Evolutionary conservation across 2,888 invertebrate species (phyloP).

Genomic region (Drosophila austrosaltans): DNA sequence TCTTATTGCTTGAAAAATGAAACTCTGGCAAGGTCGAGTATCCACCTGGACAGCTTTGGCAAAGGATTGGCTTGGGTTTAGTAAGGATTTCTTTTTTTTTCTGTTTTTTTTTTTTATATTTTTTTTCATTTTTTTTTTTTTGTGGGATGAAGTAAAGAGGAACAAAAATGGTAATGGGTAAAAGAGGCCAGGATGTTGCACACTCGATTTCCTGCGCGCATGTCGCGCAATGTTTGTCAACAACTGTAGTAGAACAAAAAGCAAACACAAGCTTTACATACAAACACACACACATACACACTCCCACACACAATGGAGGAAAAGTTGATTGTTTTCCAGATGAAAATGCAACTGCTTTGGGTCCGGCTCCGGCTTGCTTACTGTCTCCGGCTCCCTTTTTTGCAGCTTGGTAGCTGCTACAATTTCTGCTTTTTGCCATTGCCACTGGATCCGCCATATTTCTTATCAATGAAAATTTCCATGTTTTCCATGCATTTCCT

Average conservation of each 20-base stretch:
- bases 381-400: slow-evolving; percentile 17
- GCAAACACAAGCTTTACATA: slow-evolving; percentile 15
- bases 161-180: neutral
- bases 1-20: neutral
- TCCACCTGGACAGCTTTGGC: slow-evolving; percentile 14
- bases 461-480: slow-evolving; percentile 15
- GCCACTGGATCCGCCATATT: slow-evolving; percentile 10
- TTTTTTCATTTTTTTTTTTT: neutral
- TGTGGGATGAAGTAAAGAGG: slow-evolving; percentile 23
- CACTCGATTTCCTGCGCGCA: slow-evolving; percentile 76
- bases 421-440: slow-evolving; percentile 26
- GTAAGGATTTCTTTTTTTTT: slow-evolving; percentile 9
- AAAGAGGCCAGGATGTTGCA: slow-evolving; percentile 60
- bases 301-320: slow-evolving; percentile 35
- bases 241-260: slow-evolving; percentile 47
- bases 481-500: slow-evolving; percentile 4
- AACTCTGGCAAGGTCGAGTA: slow-evolving; percentile 16
- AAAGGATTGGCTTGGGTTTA: slow-evolving; percentile 19
- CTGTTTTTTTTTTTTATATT: neutral
- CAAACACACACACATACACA: slow-evolving; percentile 19
- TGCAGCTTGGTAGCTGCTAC: slow-evolving; percentile 1
- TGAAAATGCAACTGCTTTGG: slow-evolving; percentile 26
- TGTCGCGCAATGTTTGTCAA: slow-evolving; percentile 67
- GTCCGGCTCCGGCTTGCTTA: slow-evolving; percentile 6
- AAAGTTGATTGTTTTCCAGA: slow-evolving; percentile 69